phyloP scores from a whole-genome alignment of 2,888 invertebrate species.

The Acanthosoma haemorrhoidale region DNA sequence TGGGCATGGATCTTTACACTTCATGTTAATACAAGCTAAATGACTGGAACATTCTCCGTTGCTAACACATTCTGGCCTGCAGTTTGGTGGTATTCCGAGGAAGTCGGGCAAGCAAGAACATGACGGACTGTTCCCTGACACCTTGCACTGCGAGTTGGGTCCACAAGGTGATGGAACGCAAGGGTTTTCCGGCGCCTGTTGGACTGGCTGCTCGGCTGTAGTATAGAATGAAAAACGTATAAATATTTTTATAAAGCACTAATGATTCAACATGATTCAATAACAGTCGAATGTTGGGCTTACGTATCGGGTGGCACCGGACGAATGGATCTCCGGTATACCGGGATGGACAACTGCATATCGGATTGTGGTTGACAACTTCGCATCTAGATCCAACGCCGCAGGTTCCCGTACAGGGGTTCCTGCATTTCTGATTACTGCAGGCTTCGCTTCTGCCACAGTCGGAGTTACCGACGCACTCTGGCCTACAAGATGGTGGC shows the following conservation, averaged over 20 bases:
- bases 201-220: conserved; percentile 30
- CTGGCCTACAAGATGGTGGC: conserved; percentile 76
- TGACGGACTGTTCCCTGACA: conserved; percentile 62
- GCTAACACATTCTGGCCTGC: conserved; percentile 66
- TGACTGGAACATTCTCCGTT: conserved; percentile 65
- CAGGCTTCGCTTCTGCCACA: conserved; percentile 72
- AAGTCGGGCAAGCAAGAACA: conserved; percentile 65
- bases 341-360: conserved; percentile 69
- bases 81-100: conserved; percentile 61
- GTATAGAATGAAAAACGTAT: neutral
- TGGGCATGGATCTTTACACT: conserved; percentile 68
- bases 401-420: conserved; percentile 78
- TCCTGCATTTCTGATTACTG: conserved; percentile 70
- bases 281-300: conserved; percentile 38
- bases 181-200: conserved; percentile 28
- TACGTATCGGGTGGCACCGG: conserved; percentile 57
- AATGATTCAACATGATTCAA: neutral
- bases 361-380: conserved; percentile 72
- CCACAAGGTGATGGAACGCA: conserved; percentile 70
- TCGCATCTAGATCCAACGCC: conserved; percentile 73
- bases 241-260: neutral
- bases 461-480: conserved; percentile 75
- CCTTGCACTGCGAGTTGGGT: conserved; percentile 71
- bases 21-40: conserved; percentile 62
- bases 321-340: conserved; percentile 78